Evolutionary conservation across 2,113 vertebrate species (phyloP).

Genomic region (Leptobrachium ailaonicum): DNA sequence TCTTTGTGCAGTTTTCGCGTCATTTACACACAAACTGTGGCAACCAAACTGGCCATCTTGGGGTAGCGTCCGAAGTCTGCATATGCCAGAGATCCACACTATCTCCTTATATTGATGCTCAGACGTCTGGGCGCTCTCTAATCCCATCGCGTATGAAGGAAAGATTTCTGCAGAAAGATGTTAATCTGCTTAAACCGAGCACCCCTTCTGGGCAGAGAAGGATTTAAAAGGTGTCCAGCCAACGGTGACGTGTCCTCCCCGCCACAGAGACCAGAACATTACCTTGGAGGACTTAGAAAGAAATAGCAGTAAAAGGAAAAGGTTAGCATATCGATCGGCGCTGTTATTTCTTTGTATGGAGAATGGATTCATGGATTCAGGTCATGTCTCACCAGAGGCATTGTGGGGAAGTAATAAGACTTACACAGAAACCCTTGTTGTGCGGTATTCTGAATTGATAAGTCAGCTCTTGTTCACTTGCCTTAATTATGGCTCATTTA

Average conservation of each 20-base stretch:
- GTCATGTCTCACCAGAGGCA: conserved; percentile 49
- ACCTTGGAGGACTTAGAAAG: conserved; percentile 37
- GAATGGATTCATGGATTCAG: conserved; percentile 50
- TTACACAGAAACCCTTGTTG: conserved; percentile 44
- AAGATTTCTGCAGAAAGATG: not conserved
- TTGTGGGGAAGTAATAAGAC: conserved; percentile 50
- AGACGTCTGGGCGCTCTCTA: not conserved
- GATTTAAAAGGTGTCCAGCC: conserved; percentile 30
- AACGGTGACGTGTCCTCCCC: conserved; percentile 4
- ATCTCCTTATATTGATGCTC: not conserved
- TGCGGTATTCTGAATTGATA: conserved; percentile 49
- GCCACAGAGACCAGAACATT: conserved; percentile 34
- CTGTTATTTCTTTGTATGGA: conserved; percentile 48
- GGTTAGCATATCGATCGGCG: conserved; percentile 45
- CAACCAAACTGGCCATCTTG: too few species aligned
- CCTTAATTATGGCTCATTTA: conserved; percentile 50
- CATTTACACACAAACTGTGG: too few species aligned
- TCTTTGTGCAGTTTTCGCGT: too few species aligned
- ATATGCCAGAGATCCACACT: not conserved
- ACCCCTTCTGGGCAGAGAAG: not conserved
- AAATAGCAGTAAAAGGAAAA: conserved; percentile 41
- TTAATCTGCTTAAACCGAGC: not conserved
- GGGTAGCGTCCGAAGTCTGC: too few species aligned
- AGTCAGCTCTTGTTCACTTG: conserved; percentile 49
- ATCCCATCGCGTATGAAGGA: not conserved